These are phyloP conservation scores for Oenanthe oenanthe DNA, from an alignment of 2,113 vertebrate species.

Conservation along the genomic window DNA sequence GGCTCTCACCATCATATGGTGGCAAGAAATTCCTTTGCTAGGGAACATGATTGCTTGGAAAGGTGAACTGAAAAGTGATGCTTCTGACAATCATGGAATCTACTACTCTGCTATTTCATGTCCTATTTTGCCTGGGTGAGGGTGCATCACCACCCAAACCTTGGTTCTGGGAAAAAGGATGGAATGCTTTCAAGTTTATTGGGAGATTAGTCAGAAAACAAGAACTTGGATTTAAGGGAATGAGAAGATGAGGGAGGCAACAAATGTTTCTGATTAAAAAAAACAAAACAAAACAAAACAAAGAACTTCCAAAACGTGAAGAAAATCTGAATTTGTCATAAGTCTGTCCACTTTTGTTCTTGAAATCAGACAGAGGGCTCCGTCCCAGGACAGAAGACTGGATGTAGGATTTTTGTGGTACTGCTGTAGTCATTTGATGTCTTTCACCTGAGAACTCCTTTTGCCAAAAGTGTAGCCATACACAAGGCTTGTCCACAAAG, in stretches of 20 bases:
- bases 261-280: neutral
- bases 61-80: neutral
- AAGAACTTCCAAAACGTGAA: neutral
- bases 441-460: neutral
- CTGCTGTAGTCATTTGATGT: neutral
- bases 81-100: neutral
- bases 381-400: neutral
- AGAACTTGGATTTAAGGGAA: neutral
- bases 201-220: neutral
- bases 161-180: neutral
- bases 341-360: neutral
- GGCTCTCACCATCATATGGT: neutral
- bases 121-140: neutral
- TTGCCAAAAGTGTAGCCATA: neutral
- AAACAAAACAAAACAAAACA: neutral
- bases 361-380: neutral
- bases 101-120: neutral
- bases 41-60: neutral
- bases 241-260: neutral
- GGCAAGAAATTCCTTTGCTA: neutral
- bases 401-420: neutral
- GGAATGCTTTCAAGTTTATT: neutral
- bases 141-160: neutral
- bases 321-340: neutral
- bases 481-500: neutral